These are phyloP conservation scores for Gadopsis marmoratus DNA, from an alignment of 2,797 vertebrate species.

Conservation along the genomic window DNA sequence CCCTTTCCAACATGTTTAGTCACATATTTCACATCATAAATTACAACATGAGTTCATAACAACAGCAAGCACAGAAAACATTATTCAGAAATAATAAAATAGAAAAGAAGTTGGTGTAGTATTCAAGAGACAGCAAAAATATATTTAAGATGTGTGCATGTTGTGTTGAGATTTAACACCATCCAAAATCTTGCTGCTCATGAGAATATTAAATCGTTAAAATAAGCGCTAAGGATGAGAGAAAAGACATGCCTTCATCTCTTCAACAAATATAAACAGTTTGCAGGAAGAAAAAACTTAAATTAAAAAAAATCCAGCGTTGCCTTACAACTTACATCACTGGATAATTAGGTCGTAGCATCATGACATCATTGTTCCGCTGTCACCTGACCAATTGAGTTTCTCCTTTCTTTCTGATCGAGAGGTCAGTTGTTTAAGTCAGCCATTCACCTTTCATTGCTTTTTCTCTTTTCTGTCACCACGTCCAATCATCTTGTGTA, in stretches of 20 bases:
- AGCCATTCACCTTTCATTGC: slow-evolving; percentile 14
- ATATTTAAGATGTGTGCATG: slow-evolving; percentile 5
- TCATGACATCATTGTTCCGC: slow-evolving; percentile 17
- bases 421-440: slow-evolving; percentile 11
- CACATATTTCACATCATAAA: slow-evolving; percentile 43
- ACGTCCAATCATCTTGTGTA: slow-evolving; percentile 88
- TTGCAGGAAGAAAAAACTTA: background rate
- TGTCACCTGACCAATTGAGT: slow-evolving; percentile 21
- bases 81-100: background rate
- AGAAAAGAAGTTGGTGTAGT: background rate
- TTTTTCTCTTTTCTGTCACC: slow-evolving; percentile 34
- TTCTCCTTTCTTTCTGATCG: slow-evolving; percentile 3
- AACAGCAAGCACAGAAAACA: slow-evolving; percentile 39
- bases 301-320: slow-evolving; percentile 4
- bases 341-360: slow-evolving; percentile 21
- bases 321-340: slow-evolving; percentile 16
- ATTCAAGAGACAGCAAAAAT: slow-evolving; percentile 10
- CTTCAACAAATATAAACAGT: slow-evolving; percentile 3
- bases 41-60: slow-evolving; percentile 36
- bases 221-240: slow-evolving; percentile 71
- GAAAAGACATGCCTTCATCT: slow-evolving; percentile 3
- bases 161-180: slow-evolving; percentile 15
- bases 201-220: slow-evolving; percentile 37
- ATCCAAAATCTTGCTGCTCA: slow-evolving; percentile 12
- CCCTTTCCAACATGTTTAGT: slow-evolving; percentile 61